Percentiles rank a stretch among this genome's conserved stretches.
These are phyloP conservation scores for Climacteris rufus DNA, from an alignment of 2,113 vertebrate genomes.

Conservation along the genomic window DNA sequence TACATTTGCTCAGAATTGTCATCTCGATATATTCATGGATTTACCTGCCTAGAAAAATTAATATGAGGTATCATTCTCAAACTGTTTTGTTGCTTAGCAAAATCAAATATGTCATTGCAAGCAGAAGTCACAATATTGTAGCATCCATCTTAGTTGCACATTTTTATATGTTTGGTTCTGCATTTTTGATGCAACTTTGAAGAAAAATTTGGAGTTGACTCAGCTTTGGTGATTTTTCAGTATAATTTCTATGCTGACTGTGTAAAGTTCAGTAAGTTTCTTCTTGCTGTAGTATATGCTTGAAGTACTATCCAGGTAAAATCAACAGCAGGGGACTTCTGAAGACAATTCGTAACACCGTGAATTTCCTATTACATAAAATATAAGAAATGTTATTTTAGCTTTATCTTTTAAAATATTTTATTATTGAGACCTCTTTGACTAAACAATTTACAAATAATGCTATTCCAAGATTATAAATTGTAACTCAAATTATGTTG, in stretches of 20 bases:
- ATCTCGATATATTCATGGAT: neutral
- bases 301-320: neutral
- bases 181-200: neutral
- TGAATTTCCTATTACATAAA: neutral
- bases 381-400: neutral
- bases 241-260: neutral
- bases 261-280: neutral
- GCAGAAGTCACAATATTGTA: neutral
- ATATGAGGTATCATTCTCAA: neutral
- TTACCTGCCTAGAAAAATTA: neutral
- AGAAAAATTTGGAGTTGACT: neutral
- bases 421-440: neutral
- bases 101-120: neutral
- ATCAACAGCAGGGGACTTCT: neutral
- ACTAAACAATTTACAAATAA: neutral
- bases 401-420: neutral
- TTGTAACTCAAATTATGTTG: neutral
- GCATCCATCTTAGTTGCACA: neutral
- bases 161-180: neutral
- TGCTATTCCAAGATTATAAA: neutral
- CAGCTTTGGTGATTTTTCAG: neutral
- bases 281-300: neutral
- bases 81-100: neutral
- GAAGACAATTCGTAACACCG: neutral
- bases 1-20: neutral